Evolutionary conservation across 2,113 vertebrate genomes (phyloP), one percentile per base, ranked within the genome.

Genomic region (Hymenochirus boettgeri): DNA sequence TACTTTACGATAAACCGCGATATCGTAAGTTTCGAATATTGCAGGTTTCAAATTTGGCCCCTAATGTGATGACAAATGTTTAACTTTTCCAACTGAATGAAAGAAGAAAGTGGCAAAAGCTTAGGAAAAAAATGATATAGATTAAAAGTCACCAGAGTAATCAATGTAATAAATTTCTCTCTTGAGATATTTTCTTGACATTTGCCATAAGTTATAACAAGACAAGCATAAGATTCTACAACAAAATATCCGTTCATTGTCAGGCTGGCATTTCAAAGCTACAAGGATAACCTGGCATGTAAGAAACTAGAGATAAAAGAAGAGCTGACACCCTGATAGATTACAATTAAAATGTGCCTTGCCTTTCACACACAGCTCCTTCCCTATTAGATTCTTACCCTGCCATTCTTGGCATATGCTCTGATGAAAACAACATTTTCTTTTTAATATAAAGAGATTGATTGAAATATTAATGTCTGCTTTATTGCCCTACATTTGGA

Each of bases 391-490:
- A 18, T 58, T 48, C 10, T 57, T 17, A 26, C 54, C 42, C 29
- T n/a, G 45, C 35, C 18, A 18, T 45, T 18, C 12, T 25, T 22
- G 21, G 42, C 54, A 2, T 27, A 24, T 48, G 8, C 22, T 57
- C 62, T 56, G 39, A 57, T 50, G 63, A 50, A 54, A 7, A 45
- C 9, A 29, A 2, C 12, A 7, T 35, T 33, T 56, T 64, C 27
- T 42, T 23, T 18, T n/a, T 24, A n/a, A 29, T n/a, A 53, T 45
- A 21, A 54, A 39, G 42, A 67, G 56, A 59, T 59, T 59, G 64
- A 67, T 67, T 58, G 55, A 67, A 67, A 26, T 56, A 42, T 58
- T 52, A 67, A 66, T 67, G 55, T 67, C 45, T 67, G 48, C 23
- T 39, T 26, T 59, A 67, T 67, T 67, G 55, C 54, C 9, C 24